phyloP scores from a whole-genome alignment of 2,113 vertebrate genomes.

The Vidua chalybeata region DNA sequence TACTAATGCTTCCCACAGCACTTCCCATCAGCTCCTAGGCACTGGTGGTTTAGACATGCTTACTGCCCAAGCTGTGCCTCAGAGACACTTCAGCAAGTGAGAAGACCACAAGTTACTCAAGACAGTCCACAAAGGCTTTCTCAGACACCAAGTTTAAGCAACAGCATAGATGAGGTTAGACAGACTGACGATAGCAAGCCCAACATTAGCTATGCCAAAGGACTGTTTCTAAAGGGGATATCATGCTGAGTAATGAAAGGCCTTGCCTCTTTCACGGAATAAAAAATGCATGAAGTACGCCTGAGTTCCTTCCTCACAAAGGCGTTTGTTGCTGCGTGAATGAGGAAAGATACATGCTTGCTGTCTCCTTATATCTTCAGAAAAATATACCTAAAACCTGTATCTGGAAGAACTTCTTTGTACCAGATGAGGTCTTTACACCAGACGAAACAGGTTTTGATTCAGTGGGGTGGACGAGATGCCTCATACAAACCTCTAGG shows the following conservation, averaged over 20 bases:
- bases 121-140: neutral
- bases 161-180: neutral
- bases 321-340: neutral
- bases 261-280: neutral
- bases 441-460: neutral
- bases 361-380: neutral
- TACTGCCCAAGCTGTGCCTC: neutral
- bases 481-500: neutral
- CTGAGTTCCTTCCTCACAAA: neutral
- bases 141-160: neutral
- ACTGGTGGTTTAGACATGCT: neutral
- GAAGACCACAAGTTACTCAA: constrained; percentile 2
- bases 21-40: neutral
- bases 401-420: neutral
- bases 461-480: neutral
- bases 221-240: neutral
- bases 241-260: neutral
- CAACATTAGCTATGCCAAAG: neutral
- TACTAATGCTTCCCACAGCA: neutral
- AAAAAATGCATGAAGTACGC: neutral
- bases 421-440: neutral
- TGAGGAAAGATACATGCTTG: neutral
- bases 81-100: neutral
- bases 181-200: neutral
- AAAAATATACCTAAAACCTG: neutral